Evolutionary conservation across 2,888 invertebrate species (phyloP), one percentile per base, ranked within the genome.

Genomic region (Eristalinus sepulchralis): DNA sequence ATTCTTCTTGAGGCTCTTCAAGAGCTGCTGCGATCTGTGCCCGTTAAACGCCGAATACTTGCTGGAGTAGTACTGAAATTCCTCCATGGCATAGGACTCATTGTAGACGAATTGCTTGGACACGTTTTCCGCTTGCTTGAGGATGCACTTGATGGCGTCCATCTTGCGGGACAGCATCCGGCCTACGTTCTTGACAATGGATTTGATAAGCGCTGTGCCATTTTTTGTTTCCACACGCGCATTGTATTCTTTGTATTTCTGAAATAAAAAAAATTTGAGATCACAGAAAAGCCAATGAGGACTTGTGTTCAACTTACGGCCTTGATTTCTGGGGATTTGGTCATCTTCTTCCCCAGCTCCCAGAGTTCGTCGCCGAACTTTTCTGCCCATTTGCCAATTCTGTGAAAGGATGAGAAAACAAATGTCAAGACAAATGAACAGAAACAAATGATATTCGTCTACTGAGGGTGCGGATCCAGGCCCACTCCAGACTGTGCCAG

Each of bases 81-180:
- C 89, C 33, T 93, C 91, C 34, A 91, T 88, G 2, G 92, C 92
- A 9, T 89, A 90, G 0, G 90, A 91, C 83, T 88, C 88, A 83
- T 94, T 93, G 89, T 93, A 94, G 67, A 94, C 94, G 89, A 95
- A 96, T 47, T 94, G 93, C 89, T 95, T 95, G 1, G 96, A 95
- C 39, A 94, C 93, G 11, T 93, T 91, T 93, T 97, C 97, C 0
- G 97, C 97, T 77, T 94, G 95, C 88, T 95, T 94, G 89, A 96
- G 95, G 88, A 98, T 97, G 90, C 97, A 96, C 94, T 94, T 94
- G 77, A 98, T 96, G n/a, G 98, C 97, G 90, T 97, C 96, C 94
- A 97, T 96, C 94, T 98, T 97, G 89, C 96, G 95, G 60, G 96
- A 95, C 89, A 98, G 94, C 96, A 98, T 97, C 72, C 95, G 95